phyloP scores from a whole-genome alignment of 2,888 invertebrate genomes.

The Myopa tessellatipennis region DNA sequence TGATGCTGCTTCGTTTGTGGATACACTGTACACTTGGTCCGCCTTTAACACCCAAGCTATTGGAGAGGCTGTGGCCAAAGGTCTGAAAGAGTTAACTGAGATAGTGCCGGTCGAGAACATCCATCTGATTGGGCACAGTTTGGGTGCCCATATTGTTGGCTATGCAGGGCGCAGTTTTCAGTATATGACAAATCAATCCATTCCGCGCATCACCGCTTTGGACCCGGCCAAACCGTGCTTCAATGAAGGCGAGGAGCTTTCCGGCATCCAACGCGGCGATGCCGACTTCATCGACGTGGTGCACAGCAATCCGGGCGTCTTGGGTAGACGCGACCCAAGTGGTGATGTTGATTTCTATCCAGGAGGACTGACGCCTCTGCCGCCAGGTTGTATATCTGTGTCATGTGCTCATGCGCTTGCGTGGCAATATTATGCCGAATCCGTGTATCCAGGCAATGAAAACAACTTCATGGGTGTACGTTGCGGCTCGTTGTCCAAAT shows the following conservation, averaged over 20 bases:
- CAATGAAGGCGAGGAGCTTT: conserved; percentile 62
- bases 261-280: conserved; percentile 64
- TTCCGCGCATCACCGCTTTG: conserved; percentile 64
- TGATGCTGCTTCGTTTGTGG: conserved; percentile 62
- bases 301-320: conserved; percentile 64
- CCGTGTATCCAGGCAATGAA: conserved; percentile 65
- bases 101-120: conserved; percentile 57
- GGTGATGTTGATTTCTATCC: conserved; percentile 68
- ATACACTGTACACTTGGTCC: conserved; percentile 66
- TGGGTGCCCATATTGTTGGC: conserved; percentile 67
- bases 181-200: conserved; percentile 52
- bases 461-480: conserved; percentile 59
- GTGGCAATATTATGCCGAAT: conserved; percentile 63
- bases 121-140: conserved; percentile 67
- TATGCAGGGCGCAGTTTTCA: conserved; percentile 61
- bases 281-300: conserved; percentile 65
- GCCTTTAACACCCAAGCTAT: conserved; percentile 66
- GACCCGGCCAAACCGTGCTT: conserved; percentile 68
- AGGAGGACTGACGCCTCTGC: conserved; percentile 60
- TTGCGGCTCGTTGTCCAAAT: conserved; percentile 59
- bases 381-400: conserved; percentile 58
- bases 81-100: conserved; percentile 57
- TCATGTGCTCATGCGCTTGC: conserved; percentile 62
- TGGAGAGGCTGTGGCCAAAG: conserved; percentile 59
- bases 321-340: conserved; percentile 63